Evolutionary conservation across 2,113 vertebrate species (phyloP).

Genomic region (Heptranchias perlo): DNA sequence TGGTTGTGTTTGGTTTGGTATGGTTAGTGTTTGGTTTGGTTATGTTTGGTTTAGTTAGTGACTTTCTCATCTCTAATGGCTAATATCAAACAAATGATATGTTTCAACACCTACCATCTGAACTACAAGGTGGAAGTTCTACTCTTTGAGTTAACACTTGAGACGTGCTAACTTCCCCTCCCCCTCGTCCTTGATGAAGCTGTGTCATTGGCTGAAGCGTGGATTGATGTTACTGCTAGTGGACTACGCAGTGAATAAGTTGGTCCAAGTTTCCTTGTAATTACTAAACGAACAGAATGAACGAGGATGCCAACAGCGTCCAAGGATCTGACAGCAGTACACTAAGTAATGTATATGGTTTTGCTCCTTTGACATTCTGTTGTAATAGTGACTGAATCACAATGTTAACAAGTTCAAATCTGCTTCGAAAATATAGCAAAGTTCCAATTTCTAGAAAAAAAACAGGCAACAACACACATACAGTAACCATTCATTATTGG

Average conservation of each 20-base stretch:
- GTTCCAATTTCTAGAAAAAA: background rate
- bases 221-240: background rate
- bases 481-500: background rate
- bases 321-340: background rate
- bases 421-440: background rate
- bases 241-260: background rate
- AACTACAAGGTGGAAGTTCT: background rate
- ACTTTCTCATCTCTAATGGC: background rate
- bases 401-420: background rate
- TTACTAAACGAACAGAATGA: background rate
- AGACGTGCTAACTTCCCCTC: background rate
- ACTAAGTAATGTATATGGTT: background rate
- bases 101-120: background rate
- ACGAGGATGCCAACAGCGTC: background rate
- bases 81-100: background rate
- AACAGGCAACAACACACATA: background rate
- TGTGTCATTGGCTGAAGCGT: background rate
- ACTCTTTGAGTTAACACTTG: background rate
- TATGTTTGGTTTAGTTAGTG: background rate
- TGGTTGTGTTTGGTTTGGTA: background rate
- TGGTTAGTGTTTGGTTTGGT: background rate
- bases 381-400: background rate
- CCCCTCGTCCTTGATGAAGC: too few species aligned
- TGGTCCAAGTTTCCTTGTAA: background rate
- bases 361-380: slow-evolving; percentile 15